Base-by-base conservation (phyloP, 2,888 invertebrate species). In the Cenopis cana region DNA sequence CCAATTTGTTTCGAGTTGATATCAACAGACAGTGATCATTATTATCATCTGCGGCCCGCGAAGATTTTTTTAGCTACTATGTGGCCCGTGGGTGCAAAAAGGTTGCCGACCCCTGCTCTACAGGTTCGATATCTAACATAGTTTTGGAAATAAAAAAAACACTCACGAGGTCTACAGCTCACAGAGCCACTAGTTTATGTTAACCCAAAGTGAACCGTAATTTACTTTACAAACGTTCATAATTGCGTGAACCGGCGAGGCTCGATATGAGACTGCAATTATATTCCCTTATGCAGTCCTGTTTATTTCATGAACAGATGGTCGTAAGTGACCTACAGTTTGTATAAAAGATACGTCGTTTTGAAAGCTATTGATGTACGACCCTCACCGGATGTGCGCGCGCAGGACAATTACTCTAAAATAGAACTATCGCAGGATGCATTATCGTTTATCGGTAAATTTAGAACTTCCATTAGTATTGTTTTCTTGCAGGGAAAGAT, bases 361-460 rank as follows among this genome's bases (percentile, higher is more conserved):
- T 20, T 14, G n/a, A 14, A 18, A 12, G 38, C 49, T 50, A 52
- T 57, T 60, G 66, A 66, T 46, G 33, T 54, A 18, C 54, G 55
- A 69, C 67, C 71, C 66, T 49, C 46, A 12, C 69, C 65, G 68
- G 71, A 73, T 71, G 67, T 38, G 68, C 59, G 46, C 50, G 62
- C 71, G 71, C 68, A 68, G 36, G 74, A 73, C 66, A 74, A 73
- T 74, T 71, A 70, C 69, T 74, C 61, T 52, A 71, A 71, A 69
- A 73, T 71, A 73, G 72, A 73, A 73, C 71, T 62, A 68, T 62
- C 55, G 70, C 71, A 71, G 71, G 73, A 68, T 60, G 70, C 74
- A 69, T 73, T 74, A 74, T 74, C 73, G 68, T 74, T 73, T 73
- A 73, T 74, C 74, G 73, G 55, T 70, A 71, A 65, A 74, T 73